These are phyloP conservation scores for Drosophila orosa DNA, from an alignment of 1,140 invertebrate species.

Conservation along the genomic window DNA sequence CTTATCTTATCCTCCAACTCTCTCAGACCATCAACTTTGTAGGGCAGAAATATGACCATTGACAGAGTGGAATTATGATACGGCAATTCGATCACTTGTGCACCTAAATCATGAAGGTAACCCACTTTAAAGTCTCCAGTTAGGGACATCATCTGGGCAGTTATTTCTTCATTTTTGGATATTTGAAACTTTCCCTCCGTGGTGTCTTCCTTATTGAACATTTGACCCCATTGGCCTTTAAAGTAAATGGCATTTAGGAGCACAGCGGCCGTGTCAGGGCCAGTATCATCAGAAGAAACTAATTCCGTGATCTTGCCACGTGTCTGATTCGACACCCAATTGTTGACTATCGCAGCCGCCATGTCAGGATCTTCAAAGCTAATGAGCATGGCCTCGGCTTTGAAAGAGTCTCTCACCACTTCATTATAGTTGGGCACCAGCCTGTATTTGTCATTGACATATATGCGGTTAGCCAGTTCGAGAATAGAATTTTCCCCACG, in stretches of 20 bases:
- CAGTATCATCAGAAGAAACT: rapidly evolving
- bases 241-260: not conserved
- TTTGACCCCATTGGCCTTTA: not conserved
- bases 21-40: not conserved
- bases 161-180: not conserved
- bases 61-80: not conserved
- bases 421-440: not conserved
- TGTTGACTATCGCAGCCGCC: not conserved
- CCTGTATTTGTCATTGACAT: not conserved
- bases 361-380: not conserved
- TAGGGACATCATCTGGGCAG: not conserved
- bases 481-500: not conserved
- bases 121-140: rapidly evolving
- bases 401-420: not conserved
- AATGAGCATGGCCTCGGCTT: not conserved
- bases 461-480: not conserved
- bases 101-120: not conserved
- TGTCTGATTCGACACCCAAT: not conserved
- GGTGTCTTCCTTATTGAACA: not conserved
- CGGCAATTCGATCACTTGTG: not conserved
- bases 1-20: not conserved
- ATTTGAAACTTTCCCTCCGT: not conserved
- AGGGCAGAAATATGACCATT: not conserved
- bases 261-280: not conserved
- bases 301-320: not conserved